Evolutionary conservation across 1,140 invertebrate species (phyloP), one percentile per base, ranked within the genome.

Genomic region (Aphis gossypii): DNA sequence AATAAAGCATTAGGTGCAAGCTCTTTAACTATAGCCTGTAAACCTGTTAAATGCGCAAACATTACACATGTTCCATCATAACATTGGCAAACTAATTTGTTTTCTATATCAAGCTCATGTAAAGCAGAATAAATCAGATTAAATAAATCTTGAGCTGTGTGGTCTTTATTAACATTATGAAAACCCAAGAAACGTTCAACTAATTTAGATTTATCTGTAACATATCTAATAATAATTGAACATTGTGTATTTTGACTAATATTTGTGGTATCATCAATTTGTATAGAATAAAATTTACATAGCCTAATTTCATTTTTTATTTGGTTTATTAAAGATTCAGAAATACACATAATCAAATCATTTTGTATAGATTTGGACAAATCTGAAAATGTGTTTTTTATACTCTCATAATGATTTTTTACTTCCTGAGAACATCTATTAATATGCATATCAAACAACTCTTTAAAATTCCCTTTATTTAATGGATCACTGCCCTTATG

Each of bases 101-200:
- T 51, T 51, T 51, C 51, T 51, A 51, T 14, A 51, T 51, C 51
- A 51, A 51, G 20, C 51, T 51, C 51, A 51, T 51, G 51, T 51
- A 51, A 51, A 51, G 18, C 14, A 51, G 51, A 51, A 51, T 51
- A 18, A 44, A 94, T 21, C 30, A 94, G 38, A 83, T 94, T 82
- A 94, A 87, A 94, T 83, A 94, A 92, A 48, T 44, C 86, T 83
- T 92, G 93, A 30, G 93, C 46, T 38, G 93, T 94, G 82, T 90
- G 84, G 92, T 93, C 76, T 46, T 76, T 35, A 87, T 93, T 94
- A n/a, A 94, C 93, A 93, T 94, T 93, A 93, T 94, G 89, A 92
- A 94, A 94, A 92, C 94, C 94, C 21, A 94, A 91, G 92, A 94
- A 94, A 18, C 94, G 44, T 94, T 94, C 94, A 20, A 92, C 84